Base-by-base conservation (phyloP, 23 tunicate species). In the Corella eumyota region DNA sequence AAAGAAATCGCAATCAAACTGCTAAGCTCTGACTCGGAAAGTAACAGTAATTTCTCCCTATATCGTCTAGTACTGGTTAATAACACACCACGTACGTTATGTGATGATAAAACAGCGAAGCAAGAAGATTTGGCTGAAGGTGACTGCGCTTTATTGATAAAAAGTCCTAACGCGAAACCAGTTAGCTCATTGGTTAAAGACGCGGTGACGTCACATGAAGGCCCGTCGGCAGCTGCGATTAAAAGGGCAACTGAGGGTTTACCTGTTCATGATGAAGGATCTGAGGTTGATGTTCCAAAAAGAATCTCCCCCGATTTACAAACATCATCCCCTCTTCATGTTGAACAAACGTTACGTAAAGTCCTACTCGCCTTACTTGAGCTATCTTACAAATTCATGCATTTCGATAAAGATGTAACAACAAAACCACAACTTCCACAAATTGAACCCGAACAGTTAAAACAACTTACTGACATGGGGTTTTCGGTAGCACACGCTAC, bases 301-400 rank as follows among this genome's bases (percentile, higher is more conserved):
- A 21, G 11, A 1, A 37, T 29, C 38, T 47, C 56, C 33, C 25
- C 62, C 0, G 35, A 25, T 27, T 30, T 48, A 13, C 37, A 54
- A 35, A 31, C 63, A 3, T 58, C 76, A 26, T 54, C 95, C 4
- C 11, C 79, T 0, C 20, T 64, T 3, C 75, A 72, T 40, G 77
- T 86, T 1, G 95, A 86, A 60, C 95, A 86, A 72, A 86, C 95
- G 1, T 71, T 86, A 28, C 45, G 95, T 20, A 78, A 78, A 34
- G 83, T 86, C 30, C 56, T 86, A 71, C 76, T 86, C 13, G 76
- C 95, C 6, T 61, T 86, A 45, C 71, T 86, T n/a, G 95, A 86
- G 6, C 74, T 86, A 13, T 86, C 95, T 1, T 86, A 86, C 60
- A 86, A 86, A 65, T 70, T 86, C 53, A 72, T 86, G 80, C 77